These are phyloP conservation scores for Drosophila robusta DNA, from an alignment of 2,888 invertebrate species.

Conservation along the genomic window DNA sequence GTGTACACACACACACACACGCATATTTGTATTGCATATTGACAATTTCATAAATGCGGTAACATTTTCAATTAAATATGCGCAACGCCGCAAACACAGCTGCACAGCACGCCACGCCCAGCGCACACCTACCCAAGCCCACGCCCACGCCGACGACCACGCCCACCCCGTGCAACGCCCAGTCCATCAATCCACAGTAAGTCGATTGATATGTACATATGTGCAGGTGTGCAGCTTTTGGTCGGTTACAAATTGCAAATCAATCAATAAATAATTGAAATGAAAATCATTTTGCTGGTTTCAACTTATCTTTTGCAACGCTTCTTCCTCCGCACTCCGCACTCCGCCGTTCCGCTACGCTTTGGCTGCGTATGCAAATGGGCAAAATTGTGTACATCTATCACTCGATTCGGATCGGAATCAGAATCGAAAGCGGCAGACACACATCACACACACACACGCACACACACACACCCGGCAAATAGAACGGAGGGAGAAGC, in stretches of 20 bases:
- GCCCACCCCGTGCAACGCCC: constrained; percentile 10
- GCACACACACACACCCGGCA: constrained; percentile 9
- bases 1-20: not conserved
- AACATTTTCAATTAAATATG: constrained; percentile 80
- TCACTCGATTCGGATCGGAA: constrained; percentile 72
- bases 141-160: constrained; percentile 15
- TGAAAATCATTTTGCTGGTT: constrained; percentile 82
- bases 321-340: not conserved
- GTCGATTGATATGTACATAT: constrained; percentile 64
- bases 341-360: constrained; percentile 48
- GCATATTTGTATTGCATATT: constrained; percentile 71
- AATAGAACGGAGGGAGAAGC: constrained; percentile 8
- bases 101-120: constrained; percentile 51
- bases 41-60: constrained; percentile 81
- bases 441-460: constrained; percentile 15
- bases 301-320: constrained; percentile 71
- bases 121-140: constrained; percentile 35
- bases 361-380: constrained; percentile 77
- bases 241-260: constrained; percentile 82
- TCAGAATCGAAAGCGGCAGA: constrained; percentile 51
- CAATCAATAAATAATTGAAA: constrained; percentile 82
- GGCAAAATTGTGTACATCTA: constrained; percentile 79
- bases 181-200: constrained; percentile 67
- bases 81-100: constrained; percentile 75
- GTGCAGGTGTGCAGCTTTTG: constrained; percentile 80